These are phyloP conservation scores for Parambassis ranga DNA, from an alignment of 2,797 vertebrate genomes.

Conservation along the genomic window DNA sequence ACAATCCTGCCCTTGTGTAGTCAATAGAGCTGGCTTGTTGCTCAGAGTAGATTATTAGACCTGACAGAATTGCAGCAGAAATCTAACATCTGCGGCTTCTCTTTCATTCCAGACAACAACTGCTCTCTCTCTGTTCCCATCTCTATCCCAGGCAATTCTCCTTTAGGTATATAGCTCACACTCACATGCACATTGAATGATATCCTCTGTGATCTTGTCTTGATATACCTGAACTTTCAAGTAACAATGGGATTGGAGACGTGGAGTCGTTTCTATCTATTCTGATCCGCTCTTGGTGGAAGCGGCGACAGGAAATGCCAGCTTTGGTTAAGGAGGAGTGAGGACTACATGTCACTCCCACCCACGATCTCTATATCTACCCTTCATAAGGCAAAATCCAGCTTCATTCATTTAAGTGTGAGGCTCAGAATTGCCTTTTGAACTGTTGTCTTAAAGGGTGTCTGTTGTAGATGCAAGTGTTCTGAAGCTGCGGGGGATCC, in stretches of 20 bases:
- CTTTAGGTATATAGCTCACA: constrained; percentile 60
- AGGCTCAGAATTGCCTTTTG: constrained; percentile 53
- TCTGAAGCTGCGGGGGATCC: constrained; percentile 62
- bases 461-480: constrained; percentile 48
- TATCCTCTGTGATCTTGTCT: constrained; percentile 40
- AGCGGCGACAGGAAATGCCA: constrained; percentile 39
- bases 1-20: constrained; percentile 28
- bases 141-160: constrained; percentile 65
- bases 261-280: constrained; percentile 35
- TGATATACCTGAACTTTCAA: constrained; percentile 39
- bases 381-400: constrained; percentile 63
- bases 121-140: constrained; percentile 69
- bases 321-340: constrained; percentile 52
- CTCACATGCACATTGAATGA: constrained; percentile 29
- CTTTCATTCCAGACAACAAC: constrained; percentile 78
- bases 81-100: constrained; percentile 63
- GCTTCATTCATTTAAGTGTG: constrained; percentile 69
- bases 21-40: constrained; percentile 28
- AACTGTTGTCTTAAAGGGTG: constrained; percentile 68
- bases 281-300: constrained; percentile 24
- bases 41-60: constrained; percentile 23
- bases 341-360: constrained; percentile 54
- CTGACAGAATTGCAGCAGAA: constrained; percentile 38
- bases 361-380: constrained; percentile 56
- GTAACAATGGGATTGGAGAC: constrained; percentile 45